These are phyloP conservation scores for Temnothorax curvispinosus DNA, from an alignment of 1,140 invertebrate genomes.

Conservation along the genomic window DNA sequence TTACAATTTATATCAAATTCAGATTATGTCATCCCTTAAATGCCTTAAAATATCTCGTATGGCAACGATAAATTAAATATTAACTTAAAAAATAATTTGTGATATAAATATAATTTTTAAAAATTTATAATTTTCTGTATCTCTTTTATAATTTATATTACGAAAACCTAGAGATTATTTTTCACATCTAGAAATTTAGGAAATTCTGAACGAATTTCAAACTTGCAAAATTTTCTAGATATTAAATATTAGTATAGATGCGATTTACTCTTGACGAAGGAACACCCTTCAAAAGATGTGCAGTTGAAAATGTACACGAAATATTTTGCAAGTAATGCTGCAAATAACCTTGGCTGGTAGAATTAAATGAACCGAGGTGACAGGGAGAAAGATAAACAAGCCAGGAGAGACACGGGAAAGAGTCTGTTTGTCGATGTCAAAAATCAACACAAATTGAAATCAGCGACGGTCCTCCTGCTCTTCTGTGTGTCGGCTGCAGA, in stretches of 20 bases:
- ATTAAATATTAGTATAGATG: conserved; percentile 38
- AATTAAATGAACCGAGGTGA: conserved; percentile 82
- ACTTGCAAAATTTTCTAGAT: conserved; percentile 28
- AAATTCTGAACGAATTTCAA: neutral
- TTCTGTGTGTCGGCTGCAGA: conserved; percentile 75
- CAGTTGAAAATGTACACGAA: conserved; percentile 77
- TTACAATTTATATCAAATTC: neutral
- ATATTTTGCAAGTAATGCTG: conserved; percentile 82
- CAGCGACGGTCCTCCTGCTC: conserved; percentile 70
- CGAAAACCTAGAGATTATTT: neutral
- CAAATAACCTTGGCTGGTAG: conserved; percentile 76
- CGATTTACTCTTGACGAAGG: conserved; percentile 26
- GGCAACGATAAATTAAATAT: neutral
- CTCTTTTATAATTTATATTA: neutral
- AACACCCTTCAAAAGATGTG: conserved; percentile 41
- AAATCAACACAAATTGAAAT: conserved; percentile 85
- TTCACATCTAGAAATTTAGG: neutral
- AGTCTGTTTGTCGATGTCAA: conserved; percentile 83
- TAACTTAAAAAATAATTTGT: neutral
- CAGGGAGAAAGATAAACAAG: conserved; percentile 80
- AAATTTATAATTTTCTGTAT: neutral
- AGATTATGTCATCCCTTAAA: too few relatives aligned
- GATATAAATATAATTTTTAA: neutral
- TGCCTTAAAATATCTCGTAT: neutral
- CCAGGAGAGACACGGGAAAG: conserved; percentile 70